Base-by-base conservation (phyloP, 2,797 vertebrate genomes). In the Chloroceryle amazona region DNA sequence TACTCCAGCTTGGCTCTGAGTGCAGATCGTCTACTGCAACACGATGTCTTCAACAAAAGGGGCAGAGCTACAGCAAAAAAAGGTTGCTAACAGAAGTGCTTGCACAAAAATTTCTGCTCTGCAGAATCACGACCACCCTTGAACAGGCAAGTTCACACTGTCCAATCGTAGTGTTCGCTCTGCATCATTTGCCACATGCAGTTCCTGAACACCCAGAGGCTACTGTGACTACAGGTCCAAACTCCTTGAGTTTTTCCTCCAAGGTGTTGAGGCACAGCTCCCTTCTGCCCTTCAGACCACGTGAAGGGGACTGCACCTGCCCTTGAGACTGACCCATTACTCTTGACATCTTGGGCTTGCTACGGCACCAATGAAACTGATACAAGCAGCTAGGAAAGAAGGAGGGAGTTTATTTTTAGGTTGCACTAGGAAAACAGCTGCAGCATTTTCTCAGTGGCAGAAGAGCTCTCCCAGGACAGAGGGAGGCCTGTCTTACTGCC, bases 351-450 rank as follows among this genome's bases (percentile, higher is more conserved):
- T 82, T 46, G 42, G 20, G 33, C 74, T 85, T 71, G 60, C 0
- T 1, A 39, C 76, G 76, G 78, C 86, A 89, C 86, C 89, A 61
- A 3, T 65, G 96, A 97, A 94, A 92, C 61, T 3, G 86, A 96
- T 96, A 92, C 0, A 1, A 89, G 81, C 46, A 75, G 79, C 66
- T 55, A 62, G 78, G 84, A 78, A 85, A 68, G 91, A 78, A 88
- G 78, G 82, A 93, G 63, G 68, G 67, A 31, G 39, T 47, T 87
- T 97, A 94, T 97, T 95, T 96, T 96, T 92, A 96, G 86, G 39
- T 21, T 72, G 61, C 73, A 60, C 74, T 54, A 75, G 61, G 79
- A 28, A 93, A 94, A 92, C 96, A 97, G 96, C 96, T 96, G 95
- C 73, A 78, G 72, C 62, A 71, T 76, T 89, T 91, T 92, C 90